Evolutionary conservation across 2,113 vertebrate genomes (phyloP).

Genomic region (Nanorana parkeri): DNA sequence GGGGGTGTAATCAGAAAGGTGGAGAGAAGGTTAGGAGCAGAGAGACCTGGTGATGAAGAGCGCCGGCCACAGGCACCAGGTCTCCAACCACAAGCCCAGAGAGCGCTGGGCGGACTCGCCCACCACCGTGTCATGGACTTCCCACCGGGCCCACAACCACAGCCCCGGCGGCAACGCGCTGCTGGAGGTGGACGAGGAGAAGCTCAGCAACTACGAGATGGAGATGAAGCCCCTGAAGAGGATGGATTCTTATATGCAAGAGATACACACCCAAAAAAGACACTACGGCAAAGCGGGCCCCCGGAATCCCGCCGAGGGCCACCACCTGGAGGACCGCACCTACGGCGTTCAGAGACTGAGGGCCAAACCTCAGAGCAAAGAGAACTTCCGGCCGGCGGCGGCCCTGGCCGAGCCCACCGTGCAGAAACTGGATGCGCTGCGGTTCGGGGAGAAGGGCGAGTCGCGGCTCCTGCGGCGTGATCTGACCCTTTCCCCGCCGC

Average conservation of each 20-base stretch:
- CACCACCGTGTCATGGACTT: slow-evolving; percentile 82
- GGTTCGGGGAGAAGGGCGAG: slow-evolving; percentile 89
- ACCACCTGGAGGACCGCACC: slow-evolving; percentile 73
- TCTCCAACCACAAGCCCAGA: slow-evolving; percentile 86
- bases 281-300: slow-evolving; percentile 71
- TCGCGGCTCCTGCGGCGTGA: slow-evolving; percentile 93
- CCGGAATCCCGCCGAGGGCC: slow-evolving; percentile 70
- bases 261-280: slow-evolving; percentile 74
- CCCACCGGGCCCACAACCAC: slow-evolving; percentile 85
- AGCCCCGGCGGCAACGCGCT: slow-evolving; percentile 84
- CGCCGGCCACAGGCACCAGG: slow-evolving; percentile 80
- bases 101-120: slow-evolving; percentile 87
- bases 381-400: slow-evolving; percentile 78
- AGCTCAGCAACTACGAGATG: slow-evolving; percentile 87
- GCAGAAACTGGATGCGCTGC: slow-evolving; percentile 95
- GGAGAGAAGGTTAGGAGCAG: no score
- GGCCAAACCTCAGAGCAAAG: slow-evolving; percentile 83
- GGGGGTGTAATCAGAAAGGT: no score
- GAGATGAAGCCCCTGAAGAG: slow-evolving; percentile 91
- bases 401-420: slow-evolving; percentile 86
- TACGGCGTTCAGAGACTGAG: slow-evolving; percentile 85
- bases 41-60: slow-evolving; percentile 81
- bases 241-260: slow-evolving; percentile 77
- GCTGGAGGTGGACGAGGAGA: slow-evolving; percentile 86
- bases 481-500: slow-evolving; percentile 92